Conservation (phyloP, 2,888 invertebrate species). For the Clitarchus hookeri region DNA sequence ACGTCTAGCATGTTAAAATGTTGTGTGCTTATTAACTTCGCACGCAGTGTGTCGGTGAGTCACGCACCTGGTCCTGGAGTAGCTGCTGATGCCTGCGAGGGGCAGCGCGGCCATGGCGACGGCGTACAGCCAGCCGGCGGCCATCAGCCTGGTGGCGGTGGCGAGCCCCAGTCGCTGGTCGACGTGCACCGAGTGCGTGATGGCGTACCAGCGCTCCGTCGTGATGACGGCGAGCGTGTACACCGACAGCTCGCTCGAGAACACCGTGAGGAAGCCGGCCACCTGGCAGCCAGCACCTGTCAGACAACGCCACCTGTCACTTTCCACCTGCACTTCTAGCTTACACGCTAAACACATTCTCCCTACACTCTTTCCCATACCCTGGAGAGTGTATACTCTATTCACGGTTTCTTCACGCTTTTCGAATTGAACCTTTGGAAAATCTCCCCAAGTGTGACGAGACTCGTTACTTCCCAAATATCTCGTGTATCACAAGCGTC, state of each 20-base stretch:
- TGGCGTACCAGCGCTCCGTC: conserved; percentile 63
- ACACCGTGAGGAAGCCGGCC: conserved; percentile 68
- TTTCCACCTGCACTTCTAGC: conserved; percentile 26
- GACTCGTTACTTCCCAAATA: too few species aligned
- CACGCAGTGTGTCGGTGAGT: too few species aligned
- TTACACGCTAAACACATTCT: background rate
- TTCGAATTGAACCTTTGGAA: too few species aligned
- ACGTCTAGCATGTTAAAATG: too few species aligned
- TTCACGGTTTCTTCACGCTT: too few species aligned
- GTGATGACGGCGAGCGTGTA: conserved; percentile 69
- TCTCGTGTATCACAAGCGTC: too few species aligned
- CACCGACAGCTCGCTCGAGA: conserved; percentile 67
- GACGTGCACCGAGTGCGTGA: conserved; percentile 65
- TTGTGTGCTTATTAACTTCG: too few species aligned
- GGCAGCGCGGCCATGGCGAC: conserved; percentile 64
- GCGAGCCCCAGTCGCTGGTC: conserved; percentile 64
- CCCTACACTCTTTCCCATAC: background rate
- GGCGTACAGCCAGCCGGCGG: conserved; percentile 63
- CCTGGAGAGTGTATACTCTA: background rate
- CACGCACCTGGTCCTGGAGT: conserved; percentile 61
- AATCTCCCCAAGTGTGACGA: too few species aligned
- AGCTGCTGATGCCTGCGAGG: conserved; percentile 65
- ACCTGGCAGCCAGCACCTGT: conserved; percentile 63
- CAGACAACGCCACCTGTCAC: conserved; percentile 27
- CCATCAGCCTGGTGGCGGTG: conserved; percentile 63